A percentile compares a stretch with the other conserved stretches of the same genome.
Conservation (phyloP, 2,797 vertebrate genomes). For the Tenualosa thibaudeaui region DNA sequence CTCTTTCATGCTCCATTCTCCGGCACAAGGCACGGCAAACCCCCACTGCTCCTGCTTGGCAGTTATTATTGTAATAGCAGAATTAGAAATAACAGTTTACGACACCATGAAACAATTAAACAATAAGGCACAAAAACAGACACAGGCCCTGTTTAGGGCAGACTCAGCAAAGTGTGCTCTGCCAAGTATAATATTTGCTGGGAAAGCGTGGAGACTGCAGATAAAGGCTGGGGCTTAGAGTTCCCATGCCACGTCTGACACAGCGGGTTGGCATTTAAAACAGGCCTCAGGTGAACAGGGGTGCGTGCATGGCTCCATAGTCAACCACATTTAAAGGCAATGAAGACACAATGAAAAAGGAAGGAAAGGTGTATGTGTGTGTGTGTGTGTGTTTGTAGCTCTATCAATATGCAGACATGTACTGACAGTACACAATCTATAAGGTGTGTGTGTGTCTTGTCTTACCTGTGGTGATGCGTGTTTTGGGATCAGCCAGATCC, state of each 20-base stretch:
- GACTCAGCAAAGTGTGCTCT: neutral
- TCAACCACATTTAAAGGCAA: neutral
- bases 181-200: constrained; percentile 24
- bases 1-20: neutral
- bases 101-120: neutral
- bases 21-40: neutral
- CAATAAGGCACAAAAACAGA: neutral
- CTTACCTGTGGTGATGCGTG: constrained; percentile 80
- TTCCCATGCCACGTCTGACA: neutral
- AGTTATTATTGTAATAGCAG: neutral
- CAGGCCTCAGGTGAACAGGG: neutral
- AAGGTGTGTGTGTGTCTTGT: neutral
- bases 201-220: constrained; percentile 10
- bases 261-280: neutral
- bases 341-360: neutral
- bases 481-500: constrained; percentile 82
- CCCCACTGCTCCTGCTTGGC: neutral
- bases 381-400: neutral
- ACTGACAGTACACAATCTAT: no score
- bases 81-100: neutral
- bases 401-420: neutral
- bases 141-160: neutral
- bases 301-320: neutral
- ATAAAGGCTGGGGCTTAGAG: neutral
- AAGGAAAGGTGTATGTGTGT: neutral